Evolutionary conservation across 2,888 invertebrate genomes (phyloP), one percentile per base, ranked within the genome.

Genomic region (Chaetoderma sp.): DNA sequence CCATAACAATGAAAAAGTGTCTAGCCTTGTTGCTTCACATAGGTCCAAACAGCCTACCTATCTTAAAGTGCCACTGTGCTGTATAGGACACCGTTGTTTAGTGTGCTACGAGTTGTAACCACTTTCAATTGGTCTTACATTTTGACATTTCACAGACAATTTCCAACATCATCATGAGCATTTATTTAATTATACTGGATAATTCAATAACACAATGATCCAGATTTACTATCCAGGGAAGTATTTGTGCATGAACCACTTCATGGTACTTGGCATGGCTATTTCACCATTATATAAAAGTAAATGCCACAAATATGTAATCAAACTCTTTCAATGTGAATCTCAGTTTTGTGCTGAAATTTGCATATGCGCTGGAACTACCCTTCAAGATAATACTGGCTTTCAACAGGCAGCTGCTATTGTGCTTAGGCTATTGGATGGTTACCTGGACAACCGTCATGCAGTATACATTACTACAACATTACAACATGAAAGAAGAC

Each of bases 231-330:
- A 61, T 33, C 60, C 65, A 2, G 45, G 8, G 21, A 42, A 32
- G 28, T 45, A 60, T 10, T 18, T 65, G n/a, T 45, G 30, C 18
- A 55, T 61, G 33, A 63, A 63, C 32, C 57, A 66, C 33, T 66
- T 59, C 32, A 63, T 66, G 66, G 66, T 66, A 4, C 47, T 63
- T 8, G 62, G 66, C 58, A 30, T 57, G 10, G 62, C 57, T 10
- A 52, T 27, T 50, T 65, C 57, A 27, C 32, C 61, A 4, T 33
- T 32, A 32, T 56, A 52, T 8, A 63, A 52, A 8, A 61, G 55
- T 49, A 65, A 60, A 30, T n/a, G 39, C n/a, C 63, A 63, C 25
- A 60, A 66, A 27, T 66, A 62, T 39, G 60, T 54, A 16, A 56
- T 63, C 23, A 63, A 63, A 28, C 63, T 61, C 1, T 65, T 61